Evolutionary conservation across 1,140 invertebrate species (phyloP), one percentile per base, ranked within the genome.

Genomic region (Magallana ariakensis): DNA sequence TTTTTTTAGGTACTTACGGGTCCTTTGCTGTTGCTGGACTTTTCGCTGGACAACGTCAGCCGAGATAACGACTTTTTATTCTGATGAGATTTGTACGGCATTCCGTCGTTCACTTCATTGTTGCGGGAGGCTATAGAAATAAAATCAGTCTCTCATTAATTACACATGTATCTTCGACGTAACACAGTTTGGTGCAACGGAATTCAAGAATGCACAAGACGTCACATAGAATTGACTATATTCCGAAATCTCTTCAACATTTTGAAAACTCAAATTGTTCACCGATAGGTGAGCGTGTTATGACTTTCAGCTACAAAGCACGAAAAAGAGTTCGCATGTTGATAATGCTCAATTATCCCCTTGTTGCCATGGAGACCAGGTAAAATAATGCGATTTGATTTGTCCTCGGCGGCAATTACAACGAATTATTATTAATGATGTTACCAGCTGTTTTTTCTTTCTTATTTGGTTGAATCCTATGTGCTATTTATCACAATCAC

Each of bases 41-140:
- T 82, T 22, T 82, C 80, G 6, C 80, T 22, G 46, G 80, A 16
- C 46, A 82, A 53, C 33, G 53, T 82, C 19, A 82, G 80, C n/a
- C 80, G 46, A n/a, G 80, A 82, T 82, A 82, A 0, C 3, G 80
- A 82, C 80, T 82, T 82, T 16, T 82, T 82, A 15, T 82, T 53
- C 46, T 56, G 19, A 53, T 82, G 80, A 54, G 80, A 82, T 82
- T 82, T 82, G 55, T 82, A 82, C 16, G 80, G 80, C 80, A 82
- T 82, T 6, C 80, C 16, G 46, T 82, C 80, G 53, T 22, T 82
- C 53, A 82, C 80, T 2, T 82, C 80, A 82, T 82, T 82, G 53
- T 26, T 54, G 5, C 80, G 80, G 6, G 66, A 33, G 11, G 66
- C 66, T 75, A n/a, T n/a, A 26, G 10, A 33, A 26, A 75, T 13